Evolutionary conservation across 1,140 invertebrate species (phyloP), one percentile per base, ranked within the genome.

Genomic region (Zeugodacus cucurbitae): DNA sequence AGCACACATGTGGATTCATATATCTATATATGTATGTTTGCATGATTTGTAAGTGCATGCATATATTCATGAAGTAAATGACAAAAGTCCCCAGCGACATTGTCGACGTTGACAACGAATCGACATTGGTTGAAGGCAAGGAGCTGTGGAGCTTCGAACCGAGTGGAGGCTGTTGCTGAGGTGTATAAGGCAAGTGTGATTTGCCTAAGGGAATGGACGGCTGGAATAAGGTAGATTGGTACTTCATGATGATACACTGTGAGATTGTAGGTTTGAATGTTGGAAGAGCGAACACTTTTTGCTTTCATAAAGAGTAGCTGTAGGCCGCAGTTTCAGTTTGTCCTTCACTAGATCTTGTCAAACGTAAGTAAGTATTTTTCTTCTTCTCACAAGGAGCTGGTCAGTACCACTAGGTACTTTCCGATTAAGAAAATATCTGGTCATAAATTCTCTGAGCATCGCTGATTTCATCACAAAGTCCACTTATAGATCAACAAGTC

Each of bases 1-100:
- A 1, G 5, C 48, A 82, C 41, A 26, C 26, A 14, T n/a, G 8
- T 29, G 2, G 2, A 22, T 44, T n/a, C 29, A 14, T 8, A 8
- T 37, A 74, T 41, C 1, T 22, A 74, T 22, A 3, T 41, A 29
- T 74, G 29, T 74, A 41, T 74, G 29, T 22, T 8, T 4, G 74
- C 37, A 6, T 11, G 74, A 48, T 48, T 11, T 82, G 41, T 82
- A 48, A 82, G 41, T n/a, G 22, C 74, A 82, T 82, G 74, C 37
- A 82, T 82, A 34, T 82, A 82, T 82, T 82, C 74, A 82, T 82
- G 74, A 82, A 82, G 74, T 82, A 82, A 48, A 82, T 82, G 74
- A 82, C 74, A 82, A 82, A 82, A 82, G 74, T 82, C 74, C 41
- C 74, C 37, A 32, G 74, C 74, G 74, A 54, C 41, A 54, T 82